Conservation (phyloP, 2,113 vertebrate genomes). For the Brevimyrus niger region DNA sequence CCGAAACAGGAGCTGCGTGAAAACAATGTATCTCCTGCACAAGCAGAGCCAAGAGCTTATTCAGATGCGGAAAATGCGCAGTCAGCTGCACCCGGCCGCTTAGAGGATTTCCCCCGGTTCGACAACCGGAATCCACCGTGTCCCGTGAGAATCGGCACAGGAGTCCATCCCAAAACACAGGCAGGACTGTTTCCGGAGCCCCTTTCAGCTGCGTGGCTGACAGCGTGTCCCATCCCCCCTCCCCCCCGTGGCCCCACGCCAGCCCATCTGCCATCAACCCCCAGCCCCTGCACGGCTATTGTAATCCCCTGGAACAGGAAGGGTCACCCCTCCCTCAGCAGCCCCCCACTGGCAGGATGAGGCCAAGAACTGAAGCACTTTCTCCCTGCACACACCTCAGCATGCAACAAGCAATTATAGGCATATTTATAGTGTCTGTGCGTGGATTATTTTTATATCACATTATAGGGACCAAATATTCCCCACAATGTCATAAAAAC, state of each 20-base stretch:
- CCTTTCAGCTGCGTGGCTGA: not conserved
- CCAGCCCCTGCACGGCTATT: not conserved
- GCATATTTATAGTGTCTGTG: not conserved
- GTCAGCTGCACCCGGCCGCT: not conserved
- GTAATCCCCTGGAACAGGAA: constrained; percentile 57
- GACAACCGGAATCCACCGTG: not conserved
- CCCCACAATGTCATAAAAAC: too few species aligned
- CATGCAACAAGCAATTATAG: not conserved
- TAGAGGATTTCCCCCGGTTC: not conserved
- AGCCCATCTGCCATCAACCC: constrained; percentile 62
- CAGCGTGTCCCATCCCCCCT: constrained; percentile 55
- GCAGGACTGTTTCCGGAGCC: not conserved
- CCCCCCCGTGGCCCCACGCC: constrained; percentile 72
- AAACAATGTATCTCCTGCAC: not conserved
- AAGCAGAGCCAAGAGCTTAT: not conserved
- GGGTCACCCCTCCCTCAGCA: constrained; percentile 48
- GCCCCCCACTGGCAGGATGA: constrained; percentile 43
- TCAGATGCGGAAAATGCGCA: not conserved
- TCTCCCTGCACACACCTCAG: not conserved
- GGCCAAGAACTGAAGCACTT: not conserved
- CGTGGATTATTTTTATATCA: not conserved
- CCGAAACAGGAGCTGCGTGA: not conserved
- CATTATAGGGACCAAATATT: too few species aligned
- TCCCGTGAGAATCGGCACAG: not conserved
- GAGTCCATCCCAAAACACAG: not conserved